Evolutionary conservation across 2,888 invertebrate species (phyloP).

Genomic region (Idaea biselata): DNA sequence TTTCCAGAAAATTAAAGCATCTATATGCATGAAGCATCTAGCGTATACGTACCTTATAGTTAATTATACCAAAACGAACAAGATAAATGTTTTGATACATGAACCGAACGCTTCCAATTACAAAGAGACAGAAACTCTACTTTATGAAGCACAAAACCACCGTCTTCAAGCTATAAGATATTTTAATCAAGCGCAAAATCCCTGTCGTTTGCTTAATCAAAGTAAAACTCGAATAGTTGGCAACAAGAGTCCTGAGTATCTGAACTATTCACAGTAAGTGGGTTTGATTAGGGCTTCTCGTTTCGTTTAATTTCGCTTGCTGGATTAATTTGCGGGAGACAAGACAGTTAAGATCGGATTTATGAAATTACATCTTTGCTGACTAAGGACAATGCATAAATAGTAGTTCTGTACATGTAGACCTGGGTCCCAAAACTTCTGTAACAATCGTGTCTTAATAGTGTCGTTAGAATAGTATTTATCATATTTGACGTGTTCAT

Average conservation of each 20-base stretch:
- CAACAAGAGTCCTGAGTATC: conserved; percentile 33
- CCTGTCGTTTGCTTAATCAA: conserved; percentile 60
- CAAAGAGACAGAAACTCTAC: conserved; percentile 43
- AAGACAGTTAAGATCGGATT: conserved; percentile 1
- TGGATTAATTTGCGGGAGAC: conserved; percentile 24
- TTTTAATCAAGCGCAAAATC: conserved; percentile 63
- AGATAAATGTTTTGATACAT: not conserved
- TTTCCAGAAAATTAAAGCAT: too few relatives aligned
- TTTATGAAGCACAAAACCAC: conserved; percentile 34
- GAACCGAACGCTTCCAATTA: conserved; percentile 35
- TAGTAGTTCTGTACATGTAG: not conserved
- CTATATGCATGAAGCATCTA: too few relatives aligned
- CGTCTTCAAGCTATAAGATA: conserved; percentile 44
- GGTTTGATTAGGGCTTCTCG: conserved; percentile 45
- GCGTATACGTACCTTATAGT: too few relatives aligned
- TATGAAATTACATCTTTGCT: not conserved
- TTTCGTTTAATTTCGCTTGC: conserved; percentile 34
- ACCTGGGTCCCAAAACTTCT: too few relatives aligned
- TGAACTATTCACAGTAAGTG: conserved; percentile 35
- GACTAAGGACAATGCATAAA: not conserved
- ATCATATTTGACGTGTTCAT: too few relatives aligned
- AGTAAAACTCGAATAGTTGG: conserved; percentile 57
- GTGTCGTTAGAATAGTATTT: too few relatives aligned
- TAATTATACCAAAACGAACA: not conserved
- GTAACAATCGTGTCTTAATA: too few relatives aligned